Evolutionary conservation across 1,140 invertebrate genomes (phyloP).

Genomic region (Portunus trituberculatus): DNA sequence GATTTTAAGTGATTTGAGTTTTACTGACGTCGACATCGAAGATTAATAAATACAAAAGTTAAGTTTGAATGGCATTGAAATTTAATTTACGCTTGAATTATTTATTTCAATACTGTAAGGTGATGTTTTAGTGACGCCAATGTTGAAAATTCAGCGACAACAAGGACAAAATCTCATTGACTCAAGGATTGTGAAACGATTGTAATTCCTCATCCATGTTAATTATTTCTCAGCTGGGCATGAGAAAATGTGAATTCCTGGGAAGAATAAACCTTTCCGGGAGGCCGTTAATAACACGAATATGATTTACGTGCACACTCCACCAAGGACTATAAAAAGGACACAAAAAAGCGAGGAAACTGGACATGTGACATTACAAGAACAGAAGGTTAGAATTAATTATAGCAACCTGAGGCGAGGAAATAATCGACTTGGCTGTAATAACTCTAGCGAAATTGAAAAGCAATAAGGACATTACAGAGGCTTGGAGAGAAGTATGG

Average conservation of each 20-base stretch:
- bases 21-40: no score
- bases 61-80: no score
- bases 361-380: neutral
- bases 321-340: neutral
- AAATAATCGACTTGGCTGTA: neutral
- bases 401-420: neutral
- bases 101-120: no score
- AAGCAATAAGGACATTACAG: constrained; percentile 22
- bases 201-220: no score
- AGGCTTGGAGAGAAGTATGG: neutral
- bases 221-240: no score
- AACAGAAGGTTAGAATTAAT: neutral
- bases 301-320: neutral
- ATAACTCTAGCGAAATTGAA: constrained; percentile 5
- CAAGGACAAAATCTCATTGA: no score
- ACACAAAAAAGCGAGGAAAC: neutral
- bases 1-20: no score
- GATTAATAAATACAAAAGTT: no score
- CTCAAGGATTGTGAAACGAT: no score
- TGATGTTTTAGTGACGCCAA: no score
- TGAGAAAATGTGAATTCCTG: neutral
- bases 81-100: no score
- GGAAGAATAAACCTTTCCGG: neutral
- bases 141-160: no score
- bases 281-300: neutral